These are phyloP conservation scores for Enteromius viviparus DNA, from an alignment of 2,797 vertebrate species.

Conservation along the genomic window DNA sequence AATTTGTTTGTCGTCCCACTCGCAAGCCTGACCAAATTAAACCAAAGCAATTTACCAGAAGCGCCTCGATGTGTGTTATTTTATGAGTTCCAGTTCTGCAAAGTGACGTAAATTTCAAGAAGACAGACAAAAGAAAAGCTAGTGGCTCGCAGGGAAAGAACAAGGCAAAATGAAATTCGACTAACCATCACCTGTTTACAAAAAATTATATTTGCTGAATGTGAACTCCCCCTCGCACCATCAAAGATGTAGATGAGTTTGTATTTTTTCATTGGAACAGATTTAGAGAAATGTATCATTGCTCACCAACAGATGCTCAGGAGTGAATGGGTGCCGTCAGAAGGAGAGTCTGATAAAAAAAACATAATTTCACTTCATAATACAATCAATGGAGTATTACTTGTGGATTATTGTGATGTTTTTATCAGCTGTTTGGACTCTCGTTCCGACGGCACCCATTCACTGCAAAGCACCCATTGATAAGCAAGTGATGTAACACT, in stretches of 20 bases:
- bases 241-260: background rate
- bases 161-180: background rate
- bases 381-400: too few species aligned
- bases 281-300: background rate
- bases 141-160: background rate
- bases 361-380: background rate
- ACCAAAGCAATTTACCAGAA: background rate
- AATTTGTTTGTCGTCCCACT: background rate
- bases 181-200: background rate
- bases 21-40: background rate
- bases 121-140: background rate
- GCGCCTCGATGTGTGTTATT: background rate
- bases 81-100: slow-evolving; percentile 3
- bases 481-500: too few species aligned
- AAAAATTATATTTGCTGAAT: background rate
- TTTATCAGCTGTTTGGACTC: too few species aligned
- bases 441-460: too few species aligned
- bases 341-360: background rate
- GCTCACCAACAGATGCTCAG: background rate
- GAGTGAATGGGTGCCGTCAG: background rate
- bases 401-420: too few species aligned
- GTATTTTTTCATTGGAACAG: background rate
- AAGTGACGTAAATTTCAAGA: background rate
- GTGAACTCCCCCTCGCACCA: background rate
- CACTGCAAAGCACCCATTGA: too few species aligned